Conservation (phyloP, 2,113 vertebrate genomes). For the Dendropsophus ebraccatus region DNA sequence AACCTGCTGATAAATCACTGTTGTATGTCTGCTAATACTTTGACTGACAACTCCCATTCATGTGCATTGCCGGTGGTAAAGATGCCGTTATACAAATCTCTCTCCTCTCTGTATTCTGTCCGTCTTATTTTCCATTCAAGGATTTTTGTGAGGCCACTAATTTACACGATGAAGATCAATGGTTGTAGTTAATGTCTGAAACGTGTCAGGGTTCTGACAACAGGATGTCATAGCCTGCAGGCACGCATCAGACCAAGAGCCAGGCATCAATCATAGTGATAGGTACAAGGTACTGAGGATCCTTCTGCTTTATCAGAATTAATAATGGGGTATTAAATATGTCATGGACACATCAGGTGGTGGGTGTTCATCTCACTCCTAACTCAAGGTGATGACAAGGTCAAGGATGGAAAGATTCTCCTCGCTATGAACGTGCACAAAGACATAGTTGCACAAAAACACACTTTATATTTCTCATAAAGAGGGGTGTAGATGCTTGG, state of each 20-base stretch:
- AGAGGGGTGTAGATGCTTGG: too few relatives aligned
- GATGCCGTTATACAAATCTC: constrained; percentile 3
- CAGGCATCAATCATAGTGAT: constrained; percentile 24
- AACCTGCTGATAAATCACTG: constrained; percentile 21
- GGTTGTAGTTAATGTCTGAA: constrained; percentile 8
- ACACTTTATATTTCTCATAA: too few relatives aligned
- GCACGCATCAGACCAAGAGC: constrained; percentile 1
- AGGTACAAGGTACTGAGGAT: not conserved
- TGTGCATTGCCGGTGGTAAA: not conserved
- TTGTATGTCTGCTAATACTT: not conserved
- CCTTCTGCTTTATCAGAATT: not conserved
- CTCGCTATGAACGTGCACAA: too few relatives aligned
- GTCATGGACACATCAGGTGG: too few relatives aligned
- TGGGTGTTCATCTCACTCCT: too few relatives aligned
- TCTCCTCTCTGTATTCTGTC: constrained; percentile 11
- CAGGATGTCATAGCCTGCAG: not conserved
- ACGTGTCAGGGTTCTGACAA: constrained; percentile 1
- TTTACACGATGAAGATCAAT: constrained; percentile 1
- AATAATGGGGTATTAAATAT: not conserved
- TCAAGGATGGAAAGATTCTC: too few relatives aligned
- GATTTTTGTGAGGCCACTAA: constrained; percentile 19
- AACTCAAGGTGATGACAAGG: too few relatives aligned
- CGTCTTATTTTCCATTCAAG: not conserved
- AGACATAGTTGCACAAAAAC: too few relatives aligned
- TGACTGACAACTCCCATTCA: constrained; percentile 13